phyloP scores from a whole-genome alignment of 1,140 invertebrate species.

The Ceratosolen fusciceps region DNA sequence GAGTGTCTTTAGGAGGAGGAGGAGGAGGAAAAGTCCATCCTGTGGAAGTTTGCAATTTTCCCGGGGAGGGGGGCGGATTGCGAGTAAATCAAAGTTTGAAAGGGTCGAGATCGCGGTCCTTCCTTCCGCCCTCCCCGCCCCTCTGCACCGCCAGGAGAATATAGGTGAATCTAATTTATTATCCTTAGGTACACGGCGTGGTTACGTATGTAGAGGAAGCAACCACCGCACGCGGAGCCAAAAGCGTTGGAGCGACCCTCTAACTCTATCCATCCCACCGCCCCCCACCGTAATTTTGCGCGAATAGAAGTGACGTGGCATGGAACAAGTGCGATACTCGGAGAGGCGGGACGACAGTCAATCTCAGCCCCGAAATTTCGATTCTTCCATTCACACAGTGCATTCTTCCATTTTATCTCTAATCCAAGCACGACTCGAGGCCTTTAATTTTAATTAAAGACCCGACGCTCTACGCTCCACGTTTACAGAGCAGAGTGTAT shows the following conservation, averaged over 20 bases:
- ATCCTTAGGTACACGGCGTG: constrained; percentile 26
- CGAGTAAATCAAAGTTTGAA: constrained; percentile 57
- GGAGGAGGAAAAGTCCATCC: constrained; percentile 8
- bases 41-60: constrained; percentile 47
- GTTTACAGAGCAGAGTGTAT: no score
- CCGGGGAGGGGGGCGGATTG: constrained; percentile 35
- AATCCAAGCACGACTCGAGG: no score
- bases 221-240: not conserved
- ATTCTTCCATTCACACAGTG: no score
- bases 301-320: not conserved
- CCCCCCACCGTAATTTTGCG: not conserved
- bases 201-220: not conserved
- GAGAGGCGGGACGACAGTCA: not conserved
- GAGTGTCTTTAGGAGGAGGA: not conserved
- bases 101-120: constrained; percentile 35
- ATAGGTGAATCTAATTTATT: constrained; percentile 54
- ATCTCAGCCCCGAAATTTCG: constrained; percentile 23
- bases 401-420: no score
- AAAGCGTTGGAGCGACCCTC: not conserved
- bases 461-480: no score
- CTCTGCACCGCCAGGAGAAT: constrained; percentile 11
- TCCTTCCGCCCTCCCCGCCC: not conserved
- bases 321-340: not conserved
- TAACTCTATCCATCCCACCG: not conserved
- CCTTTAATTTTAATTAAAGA: no score